phyloP scores from a whole-genome alignment of 37 sponge, comb jelly and placozoan genomes.

The Halisarca cf. caerulea region DNA sequence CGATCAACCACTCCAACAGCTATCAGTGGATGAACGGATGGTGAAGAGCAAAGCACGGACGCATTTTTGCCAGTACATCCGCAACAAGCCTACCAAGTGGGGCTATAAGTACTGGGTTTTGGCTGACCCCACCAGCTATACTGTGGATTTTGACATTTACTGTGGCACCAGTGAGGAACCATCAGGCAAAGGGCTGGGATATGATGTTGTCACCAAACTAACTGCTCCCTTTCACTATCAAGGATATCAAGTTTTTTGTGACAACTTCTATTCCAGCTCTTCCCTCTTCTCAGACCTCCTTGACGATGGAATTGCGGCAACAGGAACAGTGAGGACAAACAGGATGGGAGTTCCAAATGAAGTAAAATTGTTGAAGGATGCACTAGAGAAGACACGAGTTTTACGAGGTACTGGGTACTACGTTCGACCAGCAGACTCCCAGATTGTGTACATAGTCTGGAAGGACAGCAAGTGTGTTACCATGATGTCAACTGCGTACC shows the following conservation, averaged over 20 bases:
- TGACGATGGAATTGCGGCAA: neutral
- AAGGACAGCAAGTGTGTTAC: constrained; percentile 35
- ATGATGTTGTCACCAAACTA: constrained; percentile 24
- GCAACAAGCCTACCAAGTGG: constrained; percentile 58
- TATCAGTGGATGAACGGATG: constrained; percentile 51
- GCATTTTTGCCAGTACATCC: constrained; percentile 26
- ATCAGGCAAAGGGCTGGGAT: constrained; percentile 9
- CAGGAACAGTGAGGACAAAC: constrained; percentile 1
- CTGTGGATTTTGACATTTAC: constrained; percentile 37
- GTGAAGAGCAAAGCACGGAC: constrained; percentile 30
- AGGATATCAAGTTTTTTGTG: constrained; percentile 17
- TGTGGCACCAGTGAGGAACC: constrained; percentile 22
- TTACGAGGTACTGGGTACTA: constrained; percentile 37
- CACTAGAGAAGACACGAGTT: neutral
- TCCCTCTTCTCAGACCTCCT: neutral
- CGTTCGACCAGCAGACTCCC: constrained; percentile 25
- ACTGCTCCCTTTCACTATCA: neutral
- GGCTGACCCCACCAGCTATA: constrained; percentile 36
- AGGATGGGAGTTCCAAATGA: constrained; percentile 20
- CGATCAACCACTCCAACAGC: neutral
- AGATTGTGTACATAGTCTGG: constrained; percentile 35
- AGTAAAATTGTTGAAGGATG: neutral
- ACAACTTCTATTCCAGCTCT: constrained; percentile 34
- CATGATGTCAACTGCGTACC: constrained; percentile 39
- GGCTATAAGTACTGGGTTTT: constrained; percentile 50